A percentile compares a stretch with the other conserved stretches of the same genome.
Conservation (phyloP, 2,888 invertebrate species). For the Erebia palarica region DNA sequence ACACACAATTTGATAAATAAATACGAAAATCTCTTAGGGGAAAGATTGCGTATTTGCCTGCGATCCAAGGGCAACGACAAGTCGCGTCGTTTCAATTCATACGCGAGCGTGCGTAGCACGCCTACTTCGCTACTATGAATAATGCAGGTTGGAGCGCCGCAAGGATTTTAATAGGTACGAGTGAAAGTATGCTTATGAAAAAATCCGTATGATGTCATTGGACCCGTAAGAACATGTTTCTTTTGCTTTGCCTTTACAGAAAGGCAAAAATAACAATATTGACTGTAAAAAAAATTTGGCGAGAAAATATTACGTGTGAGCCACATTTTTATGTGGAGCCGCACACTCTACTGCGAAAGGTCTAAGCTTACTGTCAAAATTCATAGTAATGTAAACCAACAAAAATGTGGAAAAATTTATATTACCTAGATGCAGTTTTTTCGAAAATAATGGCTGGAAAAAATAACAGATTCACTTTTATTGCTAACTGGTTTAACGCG, state of each 20-base stretch:
- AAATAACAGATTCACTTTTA: constrained; percentile 15
- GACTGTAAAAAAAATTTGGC: too few relatives aligned
- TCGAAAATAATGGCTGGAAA: constrained; percentile 8
- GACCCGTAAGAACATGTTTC: too few relatives aligned
- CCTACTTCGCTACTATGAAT: constrained; percentile 47
- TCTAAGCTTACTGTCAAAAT: too few relatives aligned
- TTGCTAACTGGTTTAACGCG: constrained; percentile 49
- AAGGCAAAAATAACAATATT: too few relatives aligned
- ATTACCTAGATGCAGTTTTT: not conserved
- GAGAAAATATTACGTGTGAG: too few relatives aligned
- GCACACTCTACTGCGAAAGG: too few relatives aligned
- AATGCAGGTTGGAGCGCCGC: constrained; percentile 41
- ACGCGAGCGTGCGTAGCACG: constrained; percentile 51
- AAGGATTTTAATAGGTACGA: constrained; percentile 3
- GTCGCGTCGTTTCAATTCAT: constrained; percentile 54
- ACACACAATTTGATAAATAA: too few relatives aligned
- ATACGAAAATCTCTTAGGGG: not conserved
- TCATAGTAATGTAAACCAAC: too few relatives aligned
- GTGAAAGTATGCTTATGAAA: constrained; percentile 13
- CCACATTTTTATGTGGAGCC: too few relatives aligned
- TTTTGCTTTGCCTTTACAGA: too few relatives aligned
- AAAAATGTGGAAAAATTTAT: not conserved
- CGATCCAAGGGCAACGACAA: constrained; percentile 39
- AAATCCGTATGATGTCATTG: too few relatives aligned
- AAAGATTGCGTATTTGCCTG: constrained; percentile 49